A percentile compares a stretch with the other conserved stretches of the same genome.
Evolutionary conservation across 35 echinoderm and acorn worm species (phyloP).

Genomic region (Apostichopus parvimensis): DNA sequence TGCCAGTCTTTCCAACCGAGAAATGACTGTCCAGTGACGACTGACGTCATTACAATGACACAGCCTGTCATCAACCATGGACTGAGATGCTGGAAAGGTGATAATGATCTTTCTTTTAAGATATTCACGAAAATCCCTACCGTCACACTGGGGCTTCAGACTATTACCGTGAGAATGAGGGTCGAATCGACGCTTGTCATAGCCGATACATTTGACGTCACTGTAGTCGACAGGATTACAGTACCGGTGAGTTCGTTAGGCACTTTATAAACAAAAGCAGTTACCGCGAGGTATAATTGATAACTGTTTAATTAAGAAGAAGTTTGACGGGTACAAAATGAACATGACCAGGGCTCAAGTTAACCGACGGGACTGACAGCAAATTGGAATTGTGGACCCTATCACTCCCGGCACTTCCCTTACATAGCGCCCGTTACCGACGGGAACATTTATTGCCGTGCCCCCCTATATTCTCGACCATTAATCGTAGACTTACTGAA

Average conservation of each 20-base stretch:
- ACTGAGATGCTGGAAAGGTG: background rate
- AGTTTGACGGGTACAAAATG: too few species aligned
- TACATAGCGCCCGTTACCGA: too few species aligned
- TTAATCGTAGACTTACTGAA: too few species aligned
- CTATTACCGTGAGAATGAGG: background rate
- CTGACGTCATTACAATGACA: background rate
- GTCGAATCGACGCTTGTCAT: background rate
- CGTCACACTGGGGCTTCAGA: background rate
- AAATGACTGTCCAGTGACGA: background rate
- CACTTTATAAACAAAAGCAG: too few species aligned
- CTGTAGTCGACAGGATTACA: background rate
- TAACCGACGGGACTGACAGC: too few species aligned
- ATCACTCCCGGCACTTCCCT: too few species aligned
- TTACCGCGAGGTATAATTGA: too few species aligned
- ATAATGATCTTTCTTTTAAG: background rate
- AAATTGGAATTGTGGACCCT: too few species aligned
- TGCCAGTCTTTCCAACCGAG: conserved; percentile 4
- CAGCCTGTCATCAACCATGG: background rate
- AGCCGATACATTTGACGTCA: background rate
- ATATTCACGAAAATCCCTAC: background rate
- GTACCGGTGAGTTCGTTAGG: background rate
- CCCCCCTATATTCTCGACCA: too few species aligned
- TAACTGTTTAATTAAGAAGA: too few species aligned
- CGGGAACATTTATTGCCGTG: too few species aligned
- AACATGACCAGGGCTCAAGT: too few species aligned